Evolutionary conservation across 2,113 vertebrate species (phyloP), one percentile per base, ranked within the genome.

Genomic region (Paramormyrops kingsleyae): DNA sequence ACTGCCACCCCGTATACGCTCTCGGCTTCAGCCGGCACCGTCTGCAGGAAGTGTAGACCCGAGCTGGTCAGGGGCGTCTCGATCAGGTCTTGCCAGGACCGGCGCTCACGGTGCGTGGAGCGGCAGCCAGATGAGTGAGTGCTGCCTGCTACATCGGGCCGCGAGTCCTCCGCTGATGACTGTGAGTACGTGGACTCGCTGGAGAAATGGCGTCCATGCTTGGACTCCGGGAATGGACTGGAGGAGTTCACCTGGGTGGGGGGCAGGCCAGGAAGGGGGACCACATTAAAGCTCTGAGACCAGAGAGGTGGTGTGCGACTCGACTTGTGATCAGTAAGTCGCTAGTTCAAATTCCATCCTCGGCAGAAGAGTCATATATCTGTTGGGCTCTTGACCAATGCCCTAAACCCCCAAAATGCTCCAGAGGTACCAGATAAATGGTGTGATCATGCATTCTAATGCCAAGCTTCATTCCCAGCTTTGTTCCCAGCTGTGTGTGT

Each of bases 31-130:
- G 88, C 92, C 74, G 95, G 93, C 39, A 93, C 92, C 19, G 95
- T 95, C 92, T 96, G 96, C 39, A 96, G 94, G 90, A 96, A 94
- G 56, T 96, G 95, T 56, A 96, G 94, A 53, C 96, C 97, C 0
- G 97, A 96, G 85, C 97, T 97, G 92, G 95, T 97, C 1, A 96
- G 13, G 0, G 95, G 96, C 0, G 97, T 97, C 93, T 98, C 97
- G 6, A 97, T 97, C 44, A 97, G 96, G 90, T 97, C 97, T 94
- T 97, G 96, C 97, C 97, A 97, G 0, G 97, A 98, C 50, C 96
- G 96, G 0, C 96, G 94, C 77, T 98, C 96, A 31, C 96, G 95
- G 92, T 97, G 96, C 56, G 96, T 93, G 0, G 96, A 96, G 47
- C 97, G 96, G 93, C 96, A 96, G 0, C 96, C 91, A 0, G 97